phyloP scores from a whole-genome alignment of 2,113 vertebrate species.

The Dermatemys mawii region DNA sequence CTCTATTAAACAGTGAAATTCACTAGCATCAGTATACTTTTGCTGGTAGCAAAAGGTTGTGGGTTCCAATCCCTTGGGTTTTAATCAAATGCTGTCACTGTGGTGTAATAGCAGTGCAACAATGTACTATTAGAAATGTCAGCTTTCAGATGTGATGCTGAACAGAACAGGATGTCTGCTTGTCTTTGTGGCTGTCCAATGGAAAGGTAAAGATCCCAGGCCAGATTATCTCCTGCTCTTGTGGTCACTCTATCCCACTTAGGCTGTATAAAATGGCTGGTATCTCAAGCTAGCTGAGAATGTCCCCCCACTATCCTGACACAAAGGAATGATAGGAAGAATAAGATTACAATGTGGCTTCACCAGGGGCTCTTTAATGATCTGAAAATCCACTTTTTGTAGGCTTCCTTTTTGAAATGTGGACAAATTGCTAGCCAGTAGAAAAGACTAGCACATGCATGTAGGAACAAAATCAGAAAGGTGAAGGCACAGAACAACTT shows the following conservation, averaged over 20 bases:
- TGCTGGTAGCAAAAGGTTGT: rapidly evolving
- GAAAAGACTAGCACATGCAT: background rate
- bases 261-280: rapidly evolving
- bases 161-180: background rate
- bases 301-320: background rate
- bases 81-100: background rate
- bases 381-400: too few species aligned
- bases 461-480: background rate
- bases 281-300: background rate
- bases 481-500: background rate
- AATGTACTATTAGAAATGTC: background rate
- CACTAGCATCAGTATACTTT: background rate
- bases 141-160: background rate
- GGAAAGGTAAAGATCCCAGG: background rate
- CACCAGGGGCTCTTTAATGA: background rate
- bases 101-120: background rate
- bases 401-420: too few species aligned
- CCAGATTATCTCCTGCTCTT: rapidly evolving
- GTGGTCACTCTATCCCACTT: rapidly evolving
- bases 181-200: rapidly evolving
- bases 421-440: background rate
- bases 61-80: background rate
- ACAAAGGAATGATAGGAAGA: background rate
- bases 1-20: background rate
- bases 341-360: background rate